These are phyloP conservation scores for Junco hyemalis DNA, from an alignment of 2,113 vertebrate genomes.

Conservation along the genomic window DNA sequence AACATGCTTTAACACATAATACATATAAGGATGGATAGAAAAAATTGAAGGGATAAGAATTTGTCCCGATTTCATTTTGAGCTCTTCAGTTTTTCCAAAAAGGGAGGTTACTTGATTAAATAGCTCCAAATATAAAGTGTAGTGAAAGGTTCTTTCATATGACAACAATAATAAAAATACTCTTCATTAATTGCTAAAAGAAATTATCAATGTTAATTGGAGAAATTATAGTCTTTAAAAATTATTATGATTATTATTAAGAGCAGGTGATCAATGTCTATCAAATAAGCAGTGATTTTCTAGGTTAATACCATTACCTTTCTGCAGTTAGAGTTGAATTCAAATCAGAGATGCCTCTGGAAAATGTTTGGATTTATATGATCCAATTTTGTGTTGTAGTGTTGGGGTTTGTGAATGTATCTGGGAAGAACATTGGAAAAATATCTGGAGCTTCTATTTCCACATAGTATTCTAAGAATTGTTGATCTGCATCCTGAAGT, in stretches of 20 bases:
- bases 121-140: neutral
- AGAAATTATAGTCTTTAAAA: neutral
- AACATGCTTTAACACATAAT: neutral
- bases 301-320: neutral
- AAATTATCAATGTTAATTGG: neutral
- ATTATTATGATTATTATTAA: neutral
- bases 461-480: neutral
- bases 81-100: neutral
- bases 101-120: neutral
- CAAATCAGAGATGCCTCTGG: neutral
- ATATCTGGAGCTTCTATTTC: neutral
- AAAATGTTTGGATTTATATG: neutral
- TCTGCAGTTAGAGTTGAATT: neutral
- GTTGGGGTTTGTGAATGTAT: neutral
- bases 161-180: neutral
- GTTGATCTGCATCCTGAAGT: neutral
- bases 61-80: neutral
- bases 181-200: neutral
- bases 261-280: neutral
- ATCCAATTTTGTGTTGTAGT: neutral
- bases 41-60: neutral
- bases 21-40: neutral
- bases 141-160: neutral
- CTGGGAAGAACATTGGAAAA: neutral
- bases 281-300: neutral